Evolutionary conservation across 2,113 vertebrate genomes (phyloP).

Genomic region (Pseudorectes ferrugineus): DNA sequence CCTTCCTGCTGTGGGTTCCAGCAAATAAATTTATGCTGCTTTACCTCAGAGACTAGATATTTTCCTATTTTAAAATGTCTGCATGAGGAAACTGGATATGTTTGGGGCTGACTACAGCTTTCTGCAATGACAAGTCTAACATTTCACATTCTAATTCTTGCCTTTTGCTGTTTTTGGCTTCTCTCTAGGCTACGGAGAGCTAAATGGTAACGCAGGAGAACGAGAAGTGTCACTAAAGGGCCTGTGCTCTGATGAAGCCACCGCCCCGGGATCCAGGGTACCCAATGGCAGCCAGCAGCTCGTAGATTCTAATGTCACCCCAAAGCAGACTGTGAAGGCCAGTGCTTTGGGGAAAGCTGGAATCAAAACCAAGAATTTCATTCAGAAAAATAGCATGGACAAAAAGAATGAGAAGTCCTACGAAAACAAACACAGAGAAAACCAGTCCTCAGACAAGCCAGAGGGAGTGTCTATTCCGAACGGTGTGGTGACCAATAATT

Average conservation of each 20-base stretch:
- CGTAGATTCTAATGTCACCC: constrained; percentile 55
- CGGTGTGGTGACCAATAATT: constrained; percentile 80
- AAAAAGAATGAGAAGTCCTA: constrained; percentile 88
- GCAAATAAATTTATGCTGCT: neutral
- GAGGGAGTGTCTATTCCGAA: constrained; percentile 84
- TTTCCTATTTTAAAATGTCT: constrained; percentile 4
- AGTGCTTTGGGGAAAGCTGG: constrained; percentile 78
- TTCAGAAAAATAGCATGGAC: constrained; percentile 92
- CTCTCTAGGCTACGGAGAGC: constrained; percentile 74
- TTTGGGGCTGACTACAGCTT: constrained; percentile 8
- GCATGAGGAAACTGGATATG: neutral
- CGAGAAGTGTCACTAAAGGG: constrained; percentile 71
- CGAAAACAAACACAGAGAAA: constrained; percentile 83
- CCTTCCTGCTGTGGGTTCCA: neutral
- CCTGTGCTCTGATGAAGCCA: constrained; percentile 69
- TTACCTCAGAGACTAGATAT: neutral
- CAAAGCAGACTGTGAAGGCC: constrained; percentile 72
- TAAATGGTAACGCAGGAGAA: constrained; percentile 79
- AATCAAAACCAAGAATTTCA: constrained; percentile 84
- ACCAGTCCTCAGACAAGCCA: constrained; percentile 80
- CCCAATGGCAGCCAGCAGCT: constrained; percentile 79
- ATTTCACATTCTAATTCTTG: constrained; percentile 20
- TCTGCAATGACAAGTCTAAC: neutral
- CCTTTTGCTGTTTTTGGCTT: constrained; percentile 28
- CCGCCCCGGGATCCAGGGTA: constrained; percentile 70